Evolutionary conservation across 2,888 invertebrate genomes (phyloP).

Genomic region (Caprella mutica): DNA sequence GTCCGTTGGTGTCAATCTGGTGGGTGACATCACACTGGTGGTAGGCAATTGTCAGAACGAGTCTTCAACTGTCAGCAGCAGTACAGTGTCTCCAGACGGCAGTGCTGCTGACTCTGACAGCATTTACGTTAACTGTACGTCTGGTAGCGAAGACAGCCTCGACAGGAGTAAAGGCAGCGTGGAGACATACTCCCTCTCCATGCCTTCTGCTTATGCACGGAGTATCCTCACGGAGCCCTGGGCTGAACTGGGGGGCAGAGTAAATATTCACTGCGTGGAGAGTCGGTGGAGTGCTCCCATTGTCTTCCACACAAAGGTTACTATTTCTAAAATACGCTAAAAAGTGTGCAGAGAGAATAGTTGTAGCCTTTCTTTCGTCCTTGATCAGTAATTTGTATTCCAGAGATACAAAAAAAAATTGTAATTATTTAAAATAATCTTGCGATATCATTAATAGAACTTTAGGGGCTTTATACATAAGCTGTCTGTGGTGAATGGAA

Average conservation of each 20-base stretch:
- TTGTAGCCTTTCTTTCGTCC: background rate
- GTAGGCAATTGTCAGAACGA: conserved; percentile 19
- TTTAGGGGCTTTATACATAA: background rate
- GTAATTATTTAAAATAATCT: background rate
- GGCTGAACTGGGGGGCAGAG: conserved; percentile 45
- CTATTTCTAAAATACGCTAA: no score
- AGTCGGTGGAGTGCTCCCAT: conserved; percentile 42
- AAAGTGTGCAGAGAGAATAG: background rate
- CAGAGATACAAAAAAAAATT: background rate
- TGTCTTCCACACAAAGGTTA: conserved; percentile 45
- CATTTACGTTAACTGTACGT: no score
- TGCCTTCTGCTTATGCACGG: conserved; percentile 45
- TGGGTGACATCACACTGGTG: conserved; percentile 40
- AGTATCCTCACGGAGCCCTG: conserved; percentile 46
- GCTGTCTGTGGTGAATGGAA: no score
- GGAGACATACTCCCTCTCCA: conserved; percentile 43
- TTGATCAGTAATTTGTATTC: background rate
- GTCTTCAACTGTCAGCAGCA: background rate
- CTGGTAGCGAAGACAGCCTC: no score
- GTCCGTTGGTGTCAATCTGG: conserved; percentile 44
- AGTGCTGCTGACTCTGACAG: no score
- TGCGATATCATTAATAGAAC: background rate
- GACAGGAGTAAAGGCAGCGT: no score
- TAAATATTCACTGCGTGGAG: conserved; percentile 41
- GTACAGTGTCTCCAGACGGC: background rate